Percentiles rank a stretch among this genome's conserved stretches.
Conservation (phyloP, 92 coral and sea anemone genomes). For the Ricordea florida region DNA sequence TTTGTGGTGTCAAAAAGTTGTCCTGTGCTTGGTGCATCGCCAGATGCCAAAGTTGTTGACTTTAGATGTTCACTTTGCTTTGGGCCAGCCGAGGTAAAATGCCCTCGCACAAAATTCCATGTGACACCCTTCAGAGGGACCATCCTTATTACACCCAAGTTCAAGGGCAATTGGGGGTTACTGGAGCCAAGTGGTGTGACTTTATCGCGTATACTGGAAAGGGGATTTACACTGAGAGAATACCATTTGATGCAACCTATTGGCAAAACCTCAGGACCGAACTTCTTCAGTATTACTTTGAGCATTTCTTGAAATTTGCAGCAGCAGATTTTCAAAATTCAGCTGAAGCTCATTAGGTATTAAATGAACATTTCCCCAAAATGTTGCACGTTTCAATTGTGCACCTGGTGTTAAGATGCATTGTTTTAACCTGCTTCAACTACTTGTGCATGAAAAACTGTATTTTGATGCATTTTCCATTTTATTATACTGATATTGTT, state of each 20-base stretch:
- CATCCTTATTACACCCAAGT: conserved; percentile 36
- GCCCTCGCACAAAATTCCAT: conserved; percentile 49
- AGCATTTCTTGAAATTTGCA: conserved; percentile 22
- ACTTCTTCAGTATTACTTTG: conserved; percentile 20
- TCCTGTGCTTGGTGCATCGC: conserved; percentile 44
- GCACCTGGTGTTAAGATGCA: conserved; percentile 7
- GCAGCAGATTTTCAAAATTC: conserved; percentile 15
- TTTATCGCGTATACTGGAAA: conserved; percentile 21
- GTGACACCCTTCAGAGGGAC: conserved; percentile 46
- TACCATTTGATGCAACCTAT: conserved; percentile 5
- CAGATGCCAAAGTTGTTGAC: conserved; percentile 72
- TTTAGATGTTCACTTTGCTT: conserved; percentile 21
- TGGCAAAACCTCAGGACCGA: conserved; percentile 8
- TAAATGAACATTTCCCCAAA: background rate
- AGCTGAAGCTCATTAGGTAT: background rate
- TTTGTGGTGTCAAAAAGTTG: conserved; percentile 11
- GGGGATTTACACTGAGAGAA: conserved; percentile 25
- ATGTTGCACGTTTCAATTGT: conserved; percentile 11
- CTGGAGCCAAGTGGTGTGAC: conserved; percentile 41
- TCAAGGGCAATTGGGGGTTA: conserved; percentile 36
- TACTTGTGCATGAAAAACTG: conserved; percentile 4
- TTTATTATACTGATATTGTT: conserved; percentile 9
- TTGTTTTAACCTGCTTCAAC: conserved; percentile 4
- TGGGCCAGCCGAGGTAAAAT: conserved; percentile 64
- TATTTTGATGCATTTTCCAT: conserved; percentile 2